Base-by-base conservation (phyloP, 2,113 vertebrate species). In the Tympanuchus pallidicinctus region DNA sequence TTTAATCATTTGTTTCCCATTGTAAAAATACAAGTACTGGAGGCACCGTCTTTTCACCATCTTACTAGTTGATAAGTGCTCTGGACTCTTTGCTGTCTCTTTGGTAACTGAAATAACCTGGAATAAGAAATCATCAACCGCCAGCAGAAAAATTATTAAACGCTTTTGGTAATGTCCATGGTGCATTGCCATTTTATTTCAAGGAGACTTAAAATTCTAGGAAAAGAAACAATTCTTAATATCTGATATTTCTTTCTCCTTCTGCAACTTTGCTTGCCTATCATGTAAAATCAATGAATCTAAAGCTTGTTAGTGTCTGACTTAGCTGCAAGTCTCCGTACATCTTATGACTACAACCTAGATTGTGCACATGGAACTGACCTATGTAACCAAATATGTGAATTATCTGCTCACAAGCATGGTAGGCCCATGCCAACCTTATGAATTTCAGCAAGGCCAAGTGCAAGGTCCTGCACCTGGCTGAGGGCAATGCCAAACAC, bases 11-110 rank as follows among this genome's bases (percentile, higher is more conserved):
- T 69, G 6, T 2, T 40, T 92, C n/a, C 34, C 4, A 0, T 6
- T 87, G 20, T 34, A 14, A 43, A 32, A 69, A 45, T 7, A 20
- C 47, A 32, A 50, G 2, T 57, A 0, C 12, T 1, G 0, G n/a
- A 48, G 38, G 5, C 48, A 25, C 21, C 10, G 5, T 65, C 14
- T 50, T 83, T 40, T 10, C 48, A 28, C 20, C 24, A 7, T 69
- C 12, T 50, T 83, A 32, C 66, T 64, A 3, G 11, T 21, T 28
- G 6, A 3, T 36, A 34, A 76, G 11, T 13, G 20, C 3, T 8
- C 28, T 56, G 70, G 28, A 45, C 54, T 66, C 15, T 70, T 38
- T 47, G 2, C 9, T 74, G 81, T 20, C 28, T 92, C 6, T 25
- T 61, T 19, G 28, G 11, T 17, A 47, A 8, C 30, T 65, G 52